phyloP scores from a whole-genome alignment of 2,797 vertebrate species.

The Phoeniculus purpureus region DNA sequence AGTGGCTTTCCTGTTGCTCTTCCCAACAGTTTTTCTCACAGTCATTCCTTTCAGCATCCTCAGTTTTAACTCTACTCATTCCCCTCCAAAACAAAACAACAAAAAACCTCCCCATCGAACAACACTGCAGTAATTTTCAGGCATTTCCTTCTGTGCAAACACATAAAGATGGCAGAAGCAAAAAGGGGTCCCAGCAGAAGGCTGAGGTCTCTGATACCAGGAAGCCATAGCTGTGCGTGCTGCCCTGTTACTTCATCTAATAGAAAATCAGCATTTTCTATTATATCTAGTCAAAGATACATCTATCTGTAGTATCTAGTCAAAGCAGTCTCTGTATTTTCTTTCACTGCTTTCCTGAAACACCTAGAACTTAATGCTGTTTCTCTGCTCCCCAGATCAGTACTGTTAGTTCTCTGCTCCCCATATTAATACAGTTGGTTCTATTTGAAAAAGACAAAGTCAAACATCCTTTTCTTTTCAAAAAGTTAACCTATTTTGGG shows the following conservation, averaged over 20 bases:
- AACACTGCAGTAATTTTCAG: neutral
- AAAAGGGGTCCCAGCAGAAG: neutral
- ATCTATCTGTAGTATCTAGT: neutral
- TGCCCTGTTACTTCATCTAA: neutral
- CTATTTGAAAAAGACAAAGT: neutral
- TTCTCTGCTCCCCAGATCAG: neutral
- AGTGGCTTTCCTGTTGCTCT: neutral
- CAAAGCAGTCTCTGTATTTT: neutral
- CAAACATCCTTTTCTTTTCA: neutral
- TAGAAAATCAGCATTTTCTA: neutral
- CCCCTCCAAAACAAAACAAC: rapidly evolving
- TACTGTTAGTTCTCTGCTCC: neutral
- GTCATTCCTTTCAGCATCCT: neutral
- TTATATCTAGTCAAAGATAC: neutral
- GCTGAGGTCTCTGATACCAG: neutral
- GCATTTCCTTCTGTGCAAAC: neutral
- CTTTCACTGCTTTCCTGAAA: neutral
- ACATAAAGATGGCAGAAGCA: neutral
- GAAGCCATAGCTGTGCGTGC: neutral
- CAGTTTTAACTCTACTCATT: neutral
- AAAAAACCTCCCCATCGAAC: neutral
- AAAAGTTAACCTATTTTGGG: neutral
- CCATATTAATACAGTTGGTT: neutral
- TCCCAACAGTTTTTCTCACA: neutral
- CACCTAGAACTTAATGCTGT: neutral